Conservation (phyloP, 2,113 vertebrate species). For the Pygoscelis antarcticus region DNA sequence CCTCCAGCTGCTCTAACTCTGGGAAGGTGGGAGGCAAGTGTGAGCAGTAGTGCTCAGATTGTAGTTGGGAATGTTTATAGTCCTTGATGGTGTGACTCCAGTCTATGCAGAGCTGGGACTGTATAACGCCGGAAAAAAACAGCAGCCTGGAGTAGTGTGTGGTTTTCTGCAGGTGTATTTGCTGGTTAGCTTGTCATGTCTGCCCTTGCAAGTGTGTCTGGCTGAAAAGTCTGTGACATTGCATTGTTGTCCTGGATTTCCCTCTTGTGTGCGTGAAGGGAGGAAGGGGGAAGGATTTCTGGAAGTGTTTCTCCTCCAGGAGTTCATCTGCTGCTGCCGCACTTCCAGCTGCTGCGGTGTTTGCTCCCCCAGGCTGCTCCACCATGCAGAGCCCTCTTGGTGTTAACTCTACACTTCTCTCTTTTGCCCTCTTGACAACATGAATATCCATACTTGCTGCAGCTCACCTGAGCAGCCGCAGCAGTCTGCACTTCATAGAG, state of each 20-base stretch:
- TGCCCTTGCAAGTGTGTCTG: neutral
- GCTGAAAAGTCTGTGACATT: neutral
- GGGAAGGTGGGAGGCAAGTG: neutral
- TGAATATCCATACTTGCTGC: neutral
- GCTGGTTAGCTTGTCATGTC: accelerated
- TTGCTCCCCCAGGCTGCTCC: neutral
- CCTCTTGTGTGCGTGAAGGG: neutral
- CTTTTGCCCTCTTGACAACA: neutral
- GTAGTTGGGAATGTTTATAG: neutral
- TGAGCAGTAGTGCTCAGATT: neutral
- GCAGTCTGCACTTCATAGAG: neutral
- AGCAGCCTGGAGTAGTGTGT: neutral
- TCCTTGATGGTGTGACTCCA: neutral
- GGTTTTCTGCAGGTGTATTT: neutral
- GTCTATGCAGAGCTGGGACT: neutral
- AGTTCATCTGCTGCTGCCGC: neutral
- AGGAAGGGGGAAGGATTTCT: neutral
- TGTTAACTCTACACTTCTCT: accelerated
- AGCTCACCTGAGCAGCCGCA: neutral
- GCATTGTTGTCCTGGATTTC: accelerated
- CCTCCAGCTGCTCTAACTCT: neutral
- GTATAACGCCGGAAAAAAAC: neutral
- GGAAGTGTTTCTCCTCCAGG: neutral
- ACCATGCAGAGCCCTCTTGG: neutral
- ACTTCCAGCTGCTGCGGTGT: neutral